Base-by-base conservation (phyloP, 2,888 invertebrate species). In the Diaperis boleti region DNA sequence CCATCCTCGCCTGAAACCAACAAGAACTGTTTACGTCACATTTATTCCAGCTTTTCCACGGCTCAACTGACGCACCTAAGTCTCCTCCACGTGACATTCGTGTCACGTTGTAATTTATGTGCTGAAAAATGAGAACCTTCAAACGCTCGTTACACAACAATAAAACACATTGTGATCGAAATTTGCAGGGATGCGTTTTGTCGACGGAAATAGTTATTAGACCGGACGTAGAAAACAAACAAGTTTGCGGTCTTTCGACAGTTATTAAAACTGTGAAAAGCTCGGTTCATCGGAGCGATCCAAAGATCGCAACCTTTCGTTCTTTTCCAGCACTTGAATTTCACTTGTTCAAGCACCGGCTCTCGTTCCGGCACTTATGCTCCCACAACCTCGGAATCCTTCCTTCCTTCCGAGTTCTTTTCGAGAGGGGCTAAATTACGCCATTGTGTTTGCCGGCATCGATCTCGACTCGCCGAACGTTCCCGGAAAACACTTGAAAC, bases 341-440 rank as follows among this genome's bases (percentile, higher is more conserved):
- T 47, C 20, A 47, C 45, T 47, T 45, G 37, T 57, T 57, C 47
- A 35, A 57, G 57, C 35, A 20, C 39, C 20, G 37, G 35, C 26
- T 37, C 45, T 57, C 26, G 14, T 57, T 57, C 57, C 57, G 57
- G 45, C 33, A 57, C 57, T 57, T 35, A 45, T 57, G 54, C n/a
- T 45, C 8, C 60, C 37, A 11, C 45, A 35, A 10, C 47, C 45
- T 29, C 4, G 45, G 45, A 61, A 33, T 39, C 47, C 42, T 20
- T 54, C 20, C 39, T 54, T 54, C 45, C 35, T 52, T 15, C 17
- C n/a, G n/a, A n/a, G n/a, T 52, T 37, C n/a, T 37, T 14, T 22
- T 37, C 14, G 14, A 39, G 7, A 13, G 39, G 5, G 14, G 1
- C 35, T 52, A 22, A 52, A 37, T 52, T 52, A 52, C 39, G 13